These are phyloP conservation scores for Poeciliopsis retropinna DNA, from an alignment of 2,113 vertebrate species.

Conservation along the genomic window DNA sequence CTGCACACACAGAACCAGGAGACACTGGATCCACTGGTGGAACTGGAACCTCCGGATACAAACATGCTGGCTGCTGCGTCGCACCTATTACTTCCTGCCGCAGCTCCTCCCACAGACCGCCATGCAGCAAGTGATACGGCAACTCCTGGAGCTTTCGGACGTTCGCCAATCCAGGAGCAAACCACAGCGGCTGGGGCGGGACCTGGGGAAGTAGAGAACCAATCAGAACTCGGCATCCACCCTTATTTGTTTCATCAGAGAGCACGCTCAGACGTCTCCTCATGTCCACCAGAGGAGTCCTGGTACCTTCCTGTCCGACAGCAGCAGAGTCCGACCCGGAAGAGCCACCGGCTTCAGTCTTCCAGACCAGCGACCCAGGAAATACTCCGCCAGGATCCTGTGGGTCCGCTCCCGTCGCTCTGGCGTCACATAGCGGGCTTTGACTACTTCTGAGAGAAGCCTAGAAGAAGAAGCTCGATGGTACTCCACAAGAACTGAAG, in stretches of 20 bases:
- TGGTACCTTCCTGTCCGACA: constrained; percentile 84
- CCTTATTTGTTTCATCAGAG: neutral
- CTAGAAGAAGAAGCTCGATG: constrained; percentile 56
- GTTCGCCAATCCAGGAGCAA: constrained; percentile 79
- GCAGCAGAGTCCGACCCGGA: constrained; percentile 72
- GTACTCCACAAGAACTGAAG: neutral
- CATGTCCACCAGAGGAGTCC: neutral
- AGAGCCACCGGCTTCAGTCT: constrained; percentile 79
- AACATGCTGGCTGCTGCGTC: constrained; percentile 1
- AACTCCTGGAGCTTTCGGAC: constrained; percentile 83
- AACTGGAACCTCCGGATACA: neutral
- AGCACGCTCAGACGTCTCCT: neutral
- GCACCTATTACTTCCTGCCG: constrained; percentile 81
- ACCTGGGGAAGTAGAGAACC: constrained; percentile 69
- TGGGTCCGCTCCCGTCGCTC: constrained; percentile 69
- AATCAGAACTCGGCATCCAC: constrained; percentile 9
- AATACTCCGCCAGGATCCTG: constrained; percentile 81
- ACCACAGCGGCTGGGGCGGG: constrained; percentile 84
- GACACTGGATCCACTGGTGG: neutral
- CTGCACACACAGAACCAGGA: constrained; percentile 57
- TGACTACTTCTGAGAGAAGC: constrained; percentile 74
- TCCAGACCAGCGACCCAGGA: constrained; percentile 82
- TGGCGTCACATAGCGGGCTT: constrained; percentile 68
- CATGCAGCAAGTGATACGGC: constrained; percentile 79
- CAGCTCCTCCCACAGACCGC: constrained; percentile 78